phyloP scores from a whole-genome alignment of 2,888 invertebrate species.

The Hymenopus coronatus region DNA sequence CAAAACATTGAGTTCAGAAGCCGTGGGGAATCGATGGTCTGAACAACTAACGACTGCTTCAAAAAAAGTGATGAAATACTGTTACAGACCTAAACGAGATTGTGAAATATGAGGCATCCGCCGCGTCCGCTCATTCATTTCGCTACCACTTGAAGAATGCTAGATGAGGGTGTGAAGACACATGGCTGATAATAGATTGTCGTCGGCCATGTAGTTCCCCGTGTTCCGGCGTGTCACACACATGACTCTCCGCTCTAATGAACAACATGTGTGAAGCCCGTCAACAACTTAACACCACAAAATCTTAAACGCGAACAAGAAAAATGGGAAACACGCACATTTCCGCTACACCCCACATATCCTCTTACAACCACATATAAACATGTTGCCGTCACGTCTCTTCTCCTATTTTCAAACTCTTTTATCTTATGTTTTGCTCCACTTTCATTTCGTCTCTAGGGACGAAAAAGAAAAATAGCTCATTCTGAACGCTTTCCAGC shows the following conservation, averaged over 20 bases:
- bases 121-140: neutral
- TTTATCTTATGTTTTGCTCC: neutral
- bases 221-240: neutral
- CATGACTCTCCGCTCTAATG: neutral
- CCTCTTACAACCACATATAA: neutral
- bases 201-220: neutral
- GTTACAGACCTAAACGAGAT: neutral
- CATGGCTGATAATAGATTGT: neutral
- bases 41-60: too few relatives aligned
- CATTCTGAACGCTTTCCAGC: neutral
- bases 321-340: neutral
- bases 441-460: neutral
- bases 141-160: neutral
- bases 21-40: too few relatives aligned
- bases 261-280: conserved; percentile 7
- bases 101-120: neutral
- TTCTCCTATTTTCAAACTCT: neutral
- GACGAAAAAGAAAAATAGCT: neutral
- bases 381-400: neutral
- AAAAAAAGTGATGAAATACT: neutral
- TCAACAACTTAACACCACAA: neutral
- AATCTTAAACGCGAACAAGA: neutral
- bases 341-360: neutral
- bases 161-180: neutral
- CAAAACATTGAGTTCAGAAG: too few relatives aligned